Conservation (phyloP, 2,888 invertebrate genomes). For the Temnothorax ravouxi region DNA sequence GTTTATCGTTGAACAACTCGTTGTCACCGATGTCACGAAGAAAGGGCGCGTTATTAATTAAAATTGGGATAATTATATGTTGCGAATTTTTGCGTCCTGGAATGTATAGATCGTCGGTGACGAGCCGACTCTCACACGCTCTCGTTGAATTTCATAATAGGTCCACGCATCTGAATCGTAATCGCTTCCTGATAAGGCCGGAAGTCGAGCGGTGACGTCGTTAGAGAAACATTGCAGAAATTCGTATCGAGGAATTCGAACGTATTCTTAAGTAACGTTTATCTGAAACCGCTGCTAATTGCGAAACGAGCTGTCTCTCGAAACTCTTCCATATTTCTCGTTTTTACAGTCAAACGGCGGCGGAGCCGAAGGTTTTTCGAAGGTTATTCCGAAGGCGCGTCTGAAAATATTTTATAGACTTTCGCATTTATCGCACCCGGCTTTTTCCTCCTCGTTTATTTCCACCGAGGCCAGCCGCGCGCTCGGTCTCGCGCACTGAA, state of each 20-base stretch:
- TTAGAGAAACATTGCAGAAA: not conserved
- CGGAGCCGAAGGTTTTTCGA: too few species aligned
- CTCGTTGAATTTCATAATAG: not conserved
- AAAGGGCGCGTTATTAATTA: not conserved
- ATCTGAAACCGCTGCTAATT: too few species aligned
- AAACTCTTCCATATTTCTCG: not conserved
- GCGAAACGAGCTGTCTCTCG: too few species aligned
- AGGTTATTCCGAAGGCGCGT: too few species aligned
- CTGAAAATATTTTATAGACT: not conserved
- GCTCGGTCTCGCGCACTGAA: not conserved
- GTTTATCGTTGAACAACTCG: not conserved
- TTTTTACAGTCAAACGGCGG: not conserved
- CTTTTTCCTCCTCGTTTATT: slow-evolving; percentile 8
- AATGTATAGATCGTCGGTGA: not conserved
- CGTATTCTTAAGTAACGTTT: not conserved
- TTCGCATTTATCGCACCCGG: not conserved
- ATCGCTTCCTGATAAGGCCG: slow-evolving; percentile 9
- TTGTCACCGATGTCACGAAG: not conserved
- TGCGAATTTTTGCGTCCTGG: not conserved
- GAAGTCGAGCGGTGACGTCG: not conserved
- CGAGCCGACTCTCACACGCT: not conserved
- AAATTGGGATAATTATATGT: not conserved
- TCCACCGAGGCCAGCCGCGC: slow-evolving; percentile 11
- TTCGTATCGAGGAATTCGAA: not conserved
- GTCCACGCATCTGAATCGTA: not conserved